A percentile compares a stretch with the other conserved stretches of the same genome.
Conservation (phyloP, 2,888 invertebrate species). For the Torymus texanus region DNA sequence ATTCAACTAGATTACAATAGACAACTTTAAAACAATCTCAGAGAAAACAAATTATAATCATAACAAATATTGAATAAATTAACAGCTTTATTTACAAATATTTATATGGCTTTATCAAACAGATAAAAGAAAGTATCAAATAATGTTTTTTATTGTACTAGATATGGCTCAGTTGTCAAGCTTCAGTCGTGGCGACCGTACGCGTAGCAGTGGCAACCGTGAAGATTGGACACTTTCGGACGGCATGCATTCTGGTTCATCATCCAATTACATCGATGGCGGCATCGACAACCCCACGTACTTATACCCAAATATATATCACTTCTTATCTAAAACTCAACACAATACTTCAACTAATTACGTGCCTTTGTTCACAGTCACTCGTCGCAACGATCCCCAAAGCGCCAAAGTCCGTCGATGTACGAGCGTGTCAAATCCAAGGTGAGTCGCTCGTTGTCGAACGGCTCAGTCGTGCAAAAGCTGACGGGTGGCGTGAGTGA, state of each 20-base stretch:
- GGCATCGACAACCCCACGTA: constrained; percentile 51
- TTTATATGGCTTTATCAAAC: too few relatives aligned
- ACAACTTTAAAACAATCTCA: too few relatives aligned
- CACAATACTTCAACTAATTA: neutral
- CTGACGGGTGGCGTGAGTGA: constrained; percentile 6
- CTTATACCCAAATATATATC: too few relatives aligned
- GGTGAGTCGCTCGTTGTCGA: constrained; percentile 80
- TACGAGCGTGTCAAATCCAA: constrained; percentile 77
- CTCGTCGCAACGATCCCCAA: constrained; percentile 75
- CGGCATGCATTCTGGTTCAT: constrained; percentile 63
- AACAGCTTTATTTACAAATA: too few relatives aligned
- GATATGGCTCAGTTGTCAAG: constrained; percentile 72
- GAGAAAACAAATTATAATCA: too few relatives aligned
- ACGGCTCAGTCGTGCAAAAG: constrained; percentile 78
- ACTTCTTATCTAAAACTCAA: too few relatives aligned
- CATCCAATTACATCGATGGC: constrained; percentile 52
- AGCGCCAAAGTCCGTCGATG: constrained; percentile 76
- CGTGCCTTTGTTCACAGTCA: constrained; percentile 28
- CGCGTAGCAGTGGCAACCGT: constrained; percentile 62
- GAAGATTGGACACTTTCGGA: constrained; percentile 72
- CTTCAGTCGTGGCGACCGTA: constrained; percentile 66
- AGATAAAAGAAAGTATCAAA: too few relatives aligned
- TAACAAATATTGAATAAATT: too few relatives aligned
- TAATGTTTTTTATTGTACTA: constrained; percentile 47
- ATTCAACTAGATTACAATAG: too few relatives aligned